Percentiles rank a stretch among this genome's conserved stretches.
Conservation (phyloP, 2,888 invertebrate genomes). For the Abrostola tripartita region DNA sequence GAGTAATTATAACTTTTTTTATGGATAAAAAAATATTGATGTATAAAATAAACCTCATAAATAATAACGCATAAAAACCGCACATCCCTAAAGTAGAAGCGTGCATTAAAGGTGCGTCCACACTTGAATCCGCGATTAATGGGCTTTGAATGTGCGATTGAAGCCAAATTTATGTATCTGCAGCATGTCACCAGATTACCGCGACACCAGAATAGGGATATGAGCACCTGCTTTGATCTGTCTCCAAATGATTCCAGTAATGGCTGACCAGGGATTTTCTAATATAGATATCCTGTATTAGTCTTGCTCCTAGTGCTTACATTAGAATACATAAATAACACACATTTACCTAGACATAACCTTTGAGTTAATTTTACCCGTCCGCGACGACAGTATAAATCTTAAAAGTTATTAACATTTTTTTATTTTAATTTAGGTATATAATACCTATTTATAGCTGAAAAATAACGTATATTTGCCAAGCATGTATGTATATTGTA, state of each 20-base stretch:
- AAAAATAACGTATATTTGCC: background rate
- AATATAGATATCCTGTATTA: conserved; percentile 59
- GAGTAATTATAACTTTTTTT: too few species aligned
- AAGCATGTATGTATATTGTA: conserved; percentile 4
- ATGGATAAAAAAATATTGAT: too few species aligned
- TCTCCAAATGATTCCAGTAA: conserved; percentile 53
- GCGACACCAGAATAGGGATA: conserved; percentile 69
- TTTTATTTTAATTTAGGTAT: conserved; percentile 9
- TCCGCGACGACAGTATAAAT: background rate
- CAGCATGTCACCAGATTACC: conserved; percentile 78
- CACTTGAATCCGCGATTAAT: conserved; percentile 84
- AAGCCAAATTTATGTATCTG: conserved; percentile 85
- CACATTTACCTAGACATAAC: conserved; percentile 7
- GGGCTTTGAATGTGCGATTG: conserved; percentile 81
- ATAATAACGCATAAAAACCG: conserved; percentile 3
- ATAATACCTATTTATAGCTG: conserved; percentile 4
- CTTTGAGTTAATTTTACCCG: conserved; percentile 18
- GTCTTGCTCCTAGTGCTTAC: conserved; percentile 14
- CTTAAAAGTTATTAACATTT: conserved; percentile 10
- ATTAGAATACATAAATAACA: conserved; percentile 11
- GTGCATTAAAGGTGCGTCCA: conserved; percentile 83
- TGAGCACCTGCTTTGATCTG: conserved; percentile 77
- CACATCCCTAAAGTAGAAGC: conserved; percentile 69
- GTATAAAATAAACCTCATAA: background rate
- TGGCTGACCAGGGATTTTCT: conserved; percentile 50